phyloP scores from a whole-genome alignment of 2,888 invertebrate genomes.

The Opisthograptis luteolata region DNA sequence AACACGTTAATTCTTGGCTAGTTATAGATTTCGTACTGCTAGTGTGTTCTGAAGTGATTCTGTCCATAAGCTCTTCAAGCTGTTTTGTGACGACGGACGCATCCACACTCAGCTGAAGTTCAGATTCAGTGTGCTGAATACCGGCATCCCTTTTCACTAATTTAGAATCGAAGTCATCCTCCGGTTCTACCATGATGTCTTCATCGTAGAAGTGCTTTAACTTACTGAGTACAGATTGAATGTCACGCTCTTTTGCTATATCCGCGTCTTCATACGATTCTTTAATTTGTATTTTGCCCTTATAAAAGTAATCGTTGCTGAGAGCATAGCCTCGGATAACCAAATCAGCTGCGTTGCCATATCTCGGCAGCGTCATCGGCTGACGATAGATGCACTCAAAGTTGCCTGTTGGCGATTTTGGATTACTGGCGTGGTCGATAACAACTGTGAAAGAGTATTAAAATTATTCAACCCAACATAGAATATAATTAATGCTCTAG shows the following conservation, averaged over 20 bases:
- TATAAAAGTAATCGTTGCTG: constrained; percentile 67
- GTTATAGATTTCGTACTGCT: constrained; percentile 27
- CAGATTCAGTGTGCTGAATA: constrained; percentile 43
- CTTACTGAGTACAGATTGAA: constrained; percentile 50
- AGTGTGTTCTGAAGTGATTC: constrained; percentile 43
- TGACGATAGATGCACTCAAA: constrained; percentile 84
- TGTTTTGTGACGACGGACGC: constrained; percentile 49
- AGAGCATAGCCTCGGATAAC: constrained; percentile 56
- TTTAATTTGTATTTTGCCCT: constrained; percentile 54
- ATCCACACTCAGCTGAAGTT: constrained; percentile 45
- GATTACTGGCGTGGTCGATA: constrained; percentile 71
- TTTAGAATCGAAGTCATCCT: constrained; percentile 40
- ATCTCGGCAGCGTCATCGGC: constrained; percentile 60
- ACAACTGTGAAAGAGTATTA: constrained; percentile 71
- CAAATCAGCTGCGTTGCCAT: constrained; percentile 55
- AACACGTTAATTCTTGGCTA: constrained; percentile 15
- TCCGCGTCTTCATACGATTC: constrained; percentile 47
- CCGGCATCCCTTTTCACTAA: no score
- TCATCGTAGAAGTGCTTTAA: constrained; percentile 53
- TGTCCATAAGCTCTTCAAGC: constrained; percentile 51
- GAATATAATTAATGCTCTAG: neutral
- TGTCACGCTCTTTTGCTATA: constrained; percentile 52
- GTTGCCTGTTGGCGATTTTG: constrained; percentile 79
- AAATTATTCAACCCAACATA: neutral
- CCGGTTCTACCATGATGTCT: constrained; percentile 54